These are phyloP conservation scores for Montipora capitata DNA, from an alignment of 92 coral and sea anemone genomes.

Conservation along the genomic window DNA sequence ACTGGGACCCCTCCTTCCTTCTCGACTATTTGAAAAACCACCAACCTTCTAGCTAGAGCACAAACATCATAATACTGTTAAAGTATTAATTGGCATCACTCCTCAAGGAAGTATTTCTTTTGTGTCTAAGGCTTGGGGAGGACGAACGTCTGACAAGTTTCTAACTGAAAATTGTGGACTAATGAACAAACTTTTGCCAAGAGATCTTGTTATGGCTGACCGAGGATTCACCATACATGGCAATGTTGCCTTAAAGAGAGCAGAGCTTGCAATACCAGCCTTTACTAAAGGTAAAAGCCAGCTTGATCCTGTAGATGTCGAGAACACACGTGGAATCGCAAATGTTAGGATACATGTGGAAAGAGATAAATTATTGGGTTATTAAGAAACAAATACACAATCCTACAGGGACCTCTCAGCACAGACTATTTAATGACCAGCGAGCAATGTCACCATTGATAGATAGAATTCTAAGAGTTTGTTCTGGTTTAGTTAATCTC, in stretches of 20 bases:
- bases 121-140: constrained; percentile 14
- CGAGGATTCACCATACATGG: constrained; percentile 17
- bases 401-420: constrained; percentile 57
- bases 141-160: constrained; percentile 5
- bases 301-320: constrained; percentile 2
- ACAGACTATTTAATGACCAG: constrained; percentile 62
- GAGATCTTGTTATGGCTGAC: constrained; percentile 20
- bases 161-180: constrained; percentile 19
- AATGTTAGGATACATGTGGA: constrained; percentile 20
- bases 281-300: constrained; percentile 18
- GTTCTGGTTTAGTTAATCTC: constrained; percentile 75
- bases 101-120: background rate
- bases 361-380: constrained; percentile 8
- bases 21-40: background rate
- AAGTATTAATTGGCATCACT: background rate
- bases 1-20: too few relatives aligned
- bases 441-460: constrained; percentile 44
- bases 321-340: constrained; percentile 22
- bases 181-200: constrained; percentile 14
- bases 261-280: too few relatives aligned
- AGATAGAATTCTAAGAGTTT: constrained; percentile 69
- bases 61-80: constrained; percentile 13
- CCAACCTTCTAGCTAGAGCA: constrained; percentile 13
- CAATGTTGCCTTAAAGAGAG: too few relatives aligned
- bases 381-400: constrained; percentile 56